These are phyloP conservation scores for Bombus ignitus DNA, from an alignment of 1,140 invertebrate genomes.

Conservation along the genomic window DNA sequence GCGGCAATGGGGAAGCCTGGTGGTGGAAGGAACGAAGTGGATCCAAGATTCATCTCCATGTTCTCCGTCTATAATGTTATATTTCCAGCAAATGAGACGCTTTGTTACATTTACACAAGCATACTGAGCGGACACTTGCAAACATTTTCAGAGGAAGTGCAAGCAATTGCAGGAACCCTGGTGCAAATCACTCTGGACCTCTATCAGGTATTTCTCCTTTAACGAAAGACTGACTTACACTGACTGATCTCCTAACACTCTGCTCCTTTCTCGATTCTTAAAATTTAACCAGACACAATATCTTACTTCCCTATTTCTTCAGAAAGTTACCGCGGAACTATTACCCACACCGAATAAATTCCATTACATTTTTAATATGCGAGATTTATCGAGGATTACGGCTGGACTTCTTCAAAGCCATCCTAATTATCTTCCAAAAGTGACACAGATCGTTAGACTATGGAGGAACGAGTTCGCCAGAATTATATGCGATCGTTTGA, in stretches of 20 bases:
- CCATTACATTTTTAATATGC: conserved; percentile 96
- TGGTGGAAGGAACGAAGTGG: conserved; percentile 93
- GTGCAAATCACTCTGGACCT: conserved; percentile 91
- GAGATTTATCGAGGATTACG: conserved; percentile 93
- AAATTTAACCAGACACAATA: background rate
- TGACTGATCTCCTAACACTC: too few relatives aligned
- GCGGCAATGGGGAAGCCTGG: conserved; percentile 92
- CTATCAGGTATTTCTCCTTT: conserved; percentile 86
- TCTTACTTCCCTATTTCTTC: background rate
- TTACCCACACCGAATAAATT: conserved; percentile 96
- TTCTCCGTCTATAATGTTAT: conserved; percentile 94
- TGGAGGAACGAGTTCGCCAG: conserved; percentile 95
- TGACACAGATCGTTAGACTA: conserved; percentile 89
- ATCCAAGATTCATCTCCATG: conserved; percentile 94
- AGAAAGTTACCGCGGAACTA: conserved; percentile 86
- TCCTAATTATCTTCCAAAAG: conserved; percentile 85
- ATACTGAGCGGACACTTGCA: conserved; percentile 91
- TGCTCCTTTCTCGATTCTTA: background rate
- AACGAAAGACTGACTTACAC: background rate
- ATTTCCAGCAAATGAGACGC: conserved; percentile 89
- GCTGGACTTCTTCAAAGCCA: conserved; percentile 90
- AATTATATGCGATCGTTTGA: conserved; percentile 93
- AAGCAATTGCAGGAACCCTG: conserved; percentile 85
- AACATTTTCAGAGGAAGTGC: conserved; percentile 87
- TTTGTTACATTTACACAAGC: conserved; percentile 92